Evolutionary conservation across 2,797 vertebrate genomes (phyloP).

Genomic region (Sandelia bainsii): DNA sequence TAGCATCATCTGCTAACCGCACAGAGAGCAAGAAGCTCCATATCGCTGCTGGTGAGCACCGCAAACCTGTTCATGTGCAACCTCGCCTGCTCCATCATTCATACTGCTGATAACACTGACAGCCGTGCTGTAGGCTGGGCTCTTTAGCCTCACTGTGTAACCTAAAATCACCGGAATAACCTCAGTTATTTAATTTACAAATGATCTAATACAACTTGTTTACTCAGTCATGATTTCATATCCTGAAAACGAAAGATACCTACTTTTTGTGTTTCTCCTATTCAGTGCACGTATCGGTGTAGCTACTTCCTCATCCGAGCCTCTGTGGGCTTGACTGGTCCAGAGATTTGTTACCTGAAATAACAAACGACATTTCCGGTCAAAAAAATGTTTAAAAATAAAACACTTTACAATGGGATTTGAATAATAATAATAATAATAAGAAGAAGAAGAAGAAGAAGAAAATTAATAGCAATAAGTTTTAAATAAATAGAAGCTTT

Average conservation of each 20-base stretch:
- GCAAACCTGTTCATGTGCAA: neutral
- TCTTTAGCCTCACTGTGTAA: conserved; percentile 16
- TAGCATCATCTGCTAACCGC: neutral
- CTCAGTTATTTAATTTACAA: neutral
- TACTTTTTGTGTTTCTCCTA: conserved; percentile 42
- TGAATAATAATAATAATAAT: neutral
- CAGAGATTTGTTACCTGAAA: conserved; percentile 3
- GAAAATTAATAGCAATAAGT: no score
- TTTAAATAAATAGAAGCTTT: no score
- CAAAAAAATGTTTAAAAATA: neutral
- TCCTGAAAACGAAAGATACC: conserved; percentile 15
- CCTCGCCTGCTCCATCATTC: conserved; percentile 53
- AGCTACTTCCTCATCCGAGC: conserved; percentile 75
- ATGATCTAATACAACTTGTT: accelerated
- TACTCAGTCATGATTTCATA: neutral
- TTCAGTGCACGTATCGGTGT: neutral
- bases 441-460: neutral
- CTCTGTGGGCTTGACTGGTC: conserved; percentile 57
- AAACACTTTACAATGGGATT: neutral
- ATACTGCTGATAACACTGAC: conserved; percentile 25
- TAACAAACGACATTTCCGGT: conserved; percentile 48
- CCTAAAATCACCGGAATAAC: conserved; percentile 31
- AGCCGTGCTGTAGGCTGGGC: conserved; percentile 60
- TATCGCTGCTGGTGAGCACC: neutral
- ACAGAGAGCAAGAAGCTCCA: neutral